These are phyloP conservation scores for Coelinius sp. DNA, from an alignment of 2,888 invertebrate species.

Conservation along the genomic window DNA sequence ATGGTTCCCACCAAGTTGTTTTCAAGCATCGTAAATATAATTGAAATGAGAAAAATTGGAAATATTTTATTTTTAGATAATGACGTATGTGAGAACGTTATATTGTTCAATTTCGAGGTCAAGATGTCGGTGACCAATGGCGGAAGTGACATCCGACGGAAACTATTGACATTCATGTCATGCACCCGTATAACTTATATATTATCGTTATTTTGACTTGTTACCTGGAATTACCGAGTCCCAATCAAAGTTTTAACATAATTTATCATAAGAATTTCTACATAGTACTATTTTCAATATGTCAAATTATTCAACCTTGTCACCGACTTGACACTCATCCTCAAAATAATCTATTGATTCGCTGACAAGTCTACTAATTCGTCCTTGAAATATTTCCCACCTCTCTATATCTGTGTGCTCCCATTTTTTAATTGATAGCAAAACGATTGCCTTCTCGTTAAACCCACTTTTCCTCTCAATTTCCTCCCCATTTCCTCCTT, in stretches of 20 bases:
- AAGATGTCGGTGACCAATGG: slow-evolving; percentile 48
- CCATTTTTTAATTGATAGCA: not conserved
- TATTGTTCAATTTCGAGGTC: slow-evolving; percentile 41
- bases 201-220: too few relatives aligned
- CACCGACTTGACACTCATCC: not conserved
- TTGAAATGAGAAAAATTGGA: not conserved
- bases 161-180: slow-evolving; percentile 37
- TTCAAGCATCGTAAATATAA: not conserved
- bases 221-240: too few relatives aligned
- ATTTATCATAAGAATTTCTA: too few relatives aligned
- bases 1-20: not conserved
- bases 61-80: not conserved
- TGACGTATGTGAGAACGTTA: not conserved
- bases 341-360: slow-evolving; percentile 7
- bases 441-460: not conserved
- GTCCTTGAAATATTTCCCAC: not conserved
- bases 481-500: not conserved
- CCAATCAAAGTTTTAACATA: too few relatives aligned
- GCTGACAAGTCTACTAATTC: not conserved
- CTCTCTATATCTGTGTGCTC: not conserved
- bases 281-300: not conserved
- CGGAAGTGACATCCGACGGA: slow-evolving; percentile 53
- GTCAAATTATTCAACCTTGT: not conserved
- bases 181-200: slow-evolving; percentile 10
- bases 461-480: not conserved